Base-by-base conservation (phyloP, 1,140 invertebrate genomes). In the Dendrolimus kikuchii region DNA sequence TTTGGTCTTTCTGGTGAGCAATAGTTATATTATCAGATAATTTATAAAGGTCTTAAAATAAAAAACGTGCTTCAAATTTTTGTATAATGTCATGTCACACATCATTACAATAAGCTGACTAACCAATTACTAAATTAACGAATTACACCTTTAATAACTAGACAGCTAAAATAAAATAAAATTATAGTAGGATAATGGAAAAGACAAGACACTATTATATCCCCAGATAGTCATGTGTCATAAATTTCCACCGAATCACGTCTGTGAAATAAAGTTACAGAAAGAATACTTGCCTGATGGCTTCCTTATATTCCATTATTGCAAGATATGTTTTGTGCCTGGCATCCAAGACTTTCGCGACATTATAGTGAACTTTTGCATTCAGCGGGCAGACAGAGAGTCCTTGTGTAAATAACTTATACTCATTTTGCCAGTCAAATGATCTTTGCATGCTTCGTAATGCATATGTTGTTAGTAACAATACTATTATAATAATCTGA, bases 361-460 rank as follows among this genome's bases (percentile, higher is more conserved):
- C 92, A 83, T 99, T 99, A 75, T 99, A 99, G 82, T 98, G 96
- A 7, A 99, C 94, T 90, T 99, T 98, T 9, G 96, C 96, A 89
- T 98, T 98, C 5, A 92, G 77, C 4, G 95, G 95, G 71, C 95
- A 97, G 46, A 97, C 93, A 40, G 86, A 64, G 6, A 95, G 62
- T 0, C 92, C 95, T 44, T 92, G 94, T 47, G 77, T 80, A 66
- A 95, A 97, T 4, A 97, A 73, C 6, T 77, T 68, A 57, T 91
- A 90, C 85, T 96, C 96, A 53, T 86, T 92, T 43, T 89, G 89
- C 96, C 96, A 98, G 48, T 97, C 92, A 4, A 81, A 71, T 60
- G 93, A 95, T 66, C 96, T 90, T 59, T 93, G 86, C 59, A 90
- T 89, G 6, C 92, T 92, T 67, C 91, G 90, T 8, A 90, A 41